Evolutionary conservation across 2,113 vertebrate species (phyloP).

Genomic region (Tonatia bakeri): DNA sequence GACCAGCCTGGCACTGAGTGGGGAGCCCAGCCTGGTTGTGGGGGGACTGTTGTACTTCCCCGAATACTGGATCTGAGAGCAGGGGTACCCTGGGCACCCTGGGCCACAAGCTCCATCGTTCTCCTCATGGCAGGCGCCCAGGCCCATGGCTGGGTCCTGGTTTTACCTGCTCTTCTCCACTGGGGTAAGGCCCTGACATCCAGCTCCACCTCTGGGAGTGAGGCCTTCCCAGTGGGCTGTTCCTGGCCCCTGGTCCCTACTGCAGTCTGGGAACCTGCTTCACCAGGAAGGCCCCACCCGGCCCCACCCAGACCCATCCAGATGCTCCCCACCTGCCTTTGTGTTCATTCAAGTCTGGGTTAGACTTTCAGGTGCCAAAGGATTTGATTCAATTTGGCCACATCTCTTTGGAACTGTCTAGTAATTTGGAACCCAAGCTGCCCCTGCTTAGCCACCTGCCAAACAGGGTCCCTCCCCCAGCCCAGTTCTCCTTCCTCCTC

Average conservation of each 20-base stretch:
- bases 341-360: background rate
- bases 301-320: background rate
- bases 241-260: background rate
- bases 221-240: background rate
- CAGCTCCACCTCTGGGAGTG: background rate
- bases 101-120: background rate
- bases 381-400: background rate
- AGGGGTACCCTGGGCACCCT: too few species aligned
- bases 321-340: fast-evolving
- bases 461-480: background rate
- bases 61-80: background rate
- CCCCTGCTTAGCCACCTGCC: background rate
- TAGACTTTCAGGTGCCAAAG: background rate
- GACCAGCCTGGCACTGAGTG: background rate
- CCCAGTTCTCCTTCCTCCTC: background rate
- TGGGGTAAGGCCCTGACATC: background rate
- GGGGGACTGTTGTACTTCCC: background rate
- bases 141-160: background rate
- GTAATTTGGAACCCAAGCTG: background rate
- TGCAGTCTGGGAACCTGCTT: background rate
- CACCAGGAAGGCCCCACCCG: background rate
- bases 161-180: background rate
- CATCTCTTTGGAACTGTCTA: background rate
- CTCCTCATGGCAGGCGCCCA: background rate
- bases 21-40: background rate